A percentile compares a stretch with the other conserved stretches of the same genome.
Evolutionary conservation across 2,888 invertebrate species (phyloP).

Genomic region (Thelaira solivaga): DNA sequence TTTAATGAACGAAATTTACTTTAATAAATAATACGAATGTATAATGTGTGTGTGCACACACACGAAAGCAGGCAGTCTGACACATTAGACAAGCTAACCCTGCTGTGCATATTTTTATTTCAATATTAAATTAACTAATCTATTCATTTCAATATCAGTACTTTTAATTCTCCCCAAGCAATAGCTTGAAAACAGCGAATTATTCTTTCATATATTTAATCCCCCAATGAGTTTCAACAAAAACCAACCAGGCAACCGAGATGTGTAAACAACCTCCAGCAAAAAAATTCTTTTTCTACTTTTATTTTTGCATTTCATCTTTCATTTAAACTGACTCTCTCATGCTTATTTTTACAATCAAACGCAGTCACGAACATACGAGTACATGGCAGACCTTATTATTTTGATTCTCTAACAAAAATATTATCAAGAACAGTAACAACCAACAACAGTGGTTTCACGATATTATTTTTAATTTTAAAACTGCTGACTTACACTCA

Average conservation of each 20-base stretch:
- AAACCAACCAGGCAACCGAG: constrained; percentile 37
- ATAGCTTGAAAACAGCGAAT: not conserved
- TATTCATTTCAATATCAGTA: not conserved
- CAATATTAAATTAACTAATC: too few relatives aligned
- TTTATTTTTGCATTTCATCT: not conserved
- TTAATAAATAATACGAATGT: too few relatives aligned
- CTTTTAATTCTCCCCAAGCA: not conserved
- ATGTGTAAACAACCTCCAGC: constrained; percentile 55
- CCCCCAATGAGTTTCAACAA: constrained; percentile 40
- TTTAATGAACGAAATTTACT: too few relatives aligned
- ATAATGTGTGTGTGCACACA: too few relatives aligned
- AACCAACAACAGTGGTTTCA: constrained; percentile 28
- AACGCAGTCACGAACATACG: too few relatives aligned
- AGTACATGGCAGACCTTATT: constrained; percentile 19
- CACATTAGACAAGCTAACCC: too few relatives aligned
- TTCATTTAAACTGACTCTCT: too few relatives aligned
- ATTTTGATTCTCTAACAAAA: constrained; percentile 27
- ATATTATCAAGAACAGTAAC: constrained; percentile 20
- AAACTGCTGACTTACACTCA: not conserved
- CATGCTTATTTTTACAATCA: not conserved
- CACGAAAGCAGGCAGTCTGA: too few relatives aligned
- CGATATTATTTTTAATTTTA: not conserved
- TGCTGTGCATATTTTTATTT: too few relatives aligned
- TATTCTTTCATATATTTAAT: constrained; percentile 41
- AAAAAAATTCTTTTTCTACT: constrained; percentile 30